Base-by-base conservation (phyloP, 2,888 invertebrate species). In the Biston stratarius region DNA sequence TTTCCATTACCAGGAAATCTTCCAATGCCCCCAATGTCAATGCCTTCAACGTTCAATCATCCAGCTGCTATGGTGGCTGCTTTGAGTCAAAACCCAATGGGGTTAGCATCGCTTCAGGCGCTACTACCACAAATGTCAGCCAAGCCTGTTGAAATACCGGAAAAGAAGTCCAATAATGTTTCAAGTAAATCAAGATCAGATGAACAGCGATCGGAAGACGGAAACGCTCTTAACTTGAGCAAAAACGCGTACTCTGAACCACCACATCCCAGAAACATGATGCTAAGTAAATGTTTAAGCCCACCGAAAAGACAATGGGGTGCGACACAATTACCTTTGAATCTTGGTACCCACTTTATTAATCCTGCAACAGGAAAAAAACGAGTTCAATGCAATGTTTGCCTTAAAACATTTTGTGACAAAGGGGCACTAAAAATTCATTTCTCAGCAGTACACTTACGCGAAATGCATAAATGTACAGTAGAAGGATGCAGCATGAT, bases 391-490 rank as follows among this genome's bases (percentile, higher is more conserved):
- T 99, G 99, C 90, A 98, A 99, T 81, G 99, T 99, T 49, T 99
- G 99, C 87, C 94, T 99, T 70, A 99, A 99, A 94, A 99, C 99
- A 14, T 99, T 99, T 94, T 99, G 99, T 95, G 99, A 99, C 94
- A 99, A 99, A 94, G 99, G 99, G 70, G 99, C 99, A 0, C 95
- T 99, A 34, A 99, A 99, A 93, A 99, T 99, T 8, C 99, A 99
- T 88, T 99, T 99, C 86, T 99, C 99, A 59, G 99, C 99, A 0
- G 99, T 99, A 10, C 99, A 99, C 87, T 92, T 99, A 69, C 96
- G 99, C 48, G 99, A 99, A 94, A 99, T 99, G 99, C 99, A 99
- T 91, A 98, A 98, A 91, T 99, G 99, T 87, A 99, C 99, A 0
- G 99, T 99, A 0, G 98, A 98, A 85, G 99, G 99, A 0, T 99